phyloP scores from a whole-genome alignment of 64 coral and sea anemone species.

The Stichodactyla helianthus region DNA sequence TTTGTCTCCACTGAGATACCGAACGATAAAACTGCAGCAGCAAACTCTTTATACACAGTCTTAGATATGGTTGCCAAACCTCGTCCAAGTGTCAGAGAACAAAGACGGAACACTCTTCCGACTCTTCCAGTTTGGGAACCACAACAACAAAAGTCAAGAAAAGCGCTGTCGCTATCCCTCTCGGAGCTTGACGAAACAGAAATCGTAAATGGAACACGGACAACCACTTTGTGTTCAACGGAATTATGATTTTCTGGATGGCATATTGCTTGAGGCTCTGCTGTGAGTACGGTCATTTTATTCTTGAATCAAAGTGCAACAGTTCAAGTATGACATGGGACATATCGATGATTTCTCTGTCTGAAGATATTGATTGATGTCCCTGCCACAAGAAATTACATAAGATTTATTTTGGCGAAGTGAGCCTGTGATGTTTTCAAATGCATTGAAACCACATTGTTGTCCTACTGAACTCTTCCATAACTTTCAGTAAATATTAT shows the following conservation, averaged over 20 bases:
- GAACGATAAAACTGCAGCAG: not conserved
- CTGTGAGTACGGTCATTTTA: not conserved
- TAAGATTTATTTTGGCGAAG: too few relatives aligned
- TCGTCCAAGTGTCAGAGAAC: not conserved
- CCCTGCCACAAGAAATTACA: too few relatives aligned
- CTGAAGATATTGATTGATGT: not conserved
- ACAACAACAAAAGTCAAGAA: not conserved
- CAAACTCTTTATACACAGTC: not conserved
- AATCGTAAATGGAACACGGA: slow-evolving; percentile 1
- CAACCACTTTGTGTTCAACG: slow-evolving; percentile 6
- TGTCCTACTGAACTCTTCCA: too few relatives aligned
- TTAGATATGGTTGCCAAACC: not conserved
- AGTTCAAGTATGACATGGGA: too few relatives aligned
- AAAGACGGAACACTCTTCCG: not conserved
- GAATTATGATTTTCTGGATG: not conserved
- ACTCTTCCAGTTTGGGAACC: slow-evolving; percentile 3
- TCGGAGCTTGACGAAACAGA: not conserved
- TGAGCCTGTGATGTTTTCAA: too few relatives aligned
- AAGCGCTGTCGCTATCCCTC: not conserved
- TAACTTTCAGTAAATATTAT: too few relatives aligned
- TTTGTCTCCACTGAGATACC: not conserved
- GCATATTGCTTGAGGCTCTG: not conserved
- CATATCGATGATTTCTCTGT: not conserved
- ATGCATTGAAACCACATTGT: too few relatives aligned
- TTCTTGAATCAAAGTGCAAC: not conserved